A percentile compares a stretch with the other conserved stretches of the same genome.
Evolutionary conservation across 2,888 invertebrate species (phyloP).

Genomic region (Ctena decussata): DNA sequence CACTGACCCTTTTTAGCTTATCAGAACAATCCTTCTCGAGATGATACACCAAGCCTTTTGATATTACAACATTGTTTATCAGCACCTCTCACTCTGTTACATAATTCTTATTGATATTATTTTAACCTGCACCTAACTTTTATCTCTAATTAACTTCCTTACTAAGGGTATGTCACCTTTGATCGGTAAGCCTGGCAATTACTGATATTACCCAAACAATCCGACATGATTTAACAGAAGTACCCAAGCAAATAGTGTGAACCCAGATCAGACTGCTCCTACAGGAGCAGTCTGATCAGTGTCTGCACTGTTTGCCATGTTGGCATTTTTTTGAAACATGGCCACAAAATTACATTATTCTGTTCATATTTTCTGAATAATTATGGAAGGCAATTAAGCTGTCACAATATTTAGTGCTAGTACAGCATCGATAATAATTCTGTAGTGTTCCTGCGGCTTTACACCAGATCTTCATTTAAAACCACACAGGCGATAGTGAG

Average conservation of each 20-base stretch:
- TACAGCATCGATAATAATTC: not conserved
- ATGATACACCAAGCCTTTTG: not conserved
- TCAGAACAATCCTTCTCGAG: not conserved
- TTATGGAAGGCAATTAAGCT: too few relatives aligned
- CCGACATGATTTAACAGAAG: too few relatives aligned
- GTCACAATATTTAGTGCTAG: too few relatives aligned
- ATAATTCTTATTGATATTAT: not conserved
- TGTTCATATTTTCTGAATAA: too few relatives aligned
- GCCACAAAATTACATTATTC: too few relatives aligned
- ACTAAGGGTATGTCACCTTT: conserved; percentile 6
- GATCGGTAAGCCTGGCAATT: not conserved
- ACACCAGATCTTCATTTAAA: not conserved
- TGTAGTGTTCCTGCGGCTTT: not conserved
- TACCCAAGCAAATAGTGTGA: too few relatives aligned
- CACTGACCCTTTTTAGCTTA: not conserved
- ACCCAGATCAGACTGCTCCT: too few relatives aligned
- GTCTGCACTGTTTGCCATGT: too few relatives aligned
- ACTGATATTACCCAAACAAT: too few relatives aligned
- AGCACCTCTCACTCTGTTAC: not conserved
- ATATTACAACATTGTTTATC: not conserved
- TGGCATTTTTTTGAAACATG: too few relatives aligned
- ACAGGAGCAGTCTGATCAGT: too few relatives aligned
- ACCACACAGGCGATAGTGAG: not conserved
- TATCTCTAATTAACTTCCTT: not conserved
- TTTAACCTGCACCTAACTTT: not conserved